Percentiles rank a stretch among this genome's conserved stretches.
Conservation (phyloP, 2,797 vertebrate genomes). For the Ctenosaura bakeri region DNA sequence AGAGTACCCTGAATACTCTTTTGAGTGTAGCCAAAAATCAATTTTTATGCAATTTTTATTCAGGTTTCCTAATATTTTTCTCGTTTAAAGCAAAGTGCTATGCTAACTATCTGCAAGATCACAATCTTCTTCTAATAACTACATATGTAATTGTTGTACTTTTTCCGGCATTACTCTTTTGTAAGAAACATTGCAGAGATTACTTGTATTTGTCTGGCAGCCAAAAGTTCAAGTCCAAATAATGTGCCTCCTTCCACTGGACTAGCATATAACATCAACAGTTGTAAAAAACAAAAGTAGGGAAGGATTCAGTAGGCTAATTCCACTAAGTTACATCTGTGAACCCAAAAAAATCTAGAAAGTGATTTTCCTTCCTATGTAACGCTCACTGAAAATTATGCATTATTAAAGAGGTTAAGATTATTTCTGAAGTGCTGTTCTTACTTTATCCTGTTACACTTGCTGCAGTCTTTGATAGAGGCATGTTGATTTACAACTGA, state of each 20-base stretch:
- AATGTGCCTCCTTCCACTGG: background rate
- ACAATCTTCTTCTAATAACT: background rate
- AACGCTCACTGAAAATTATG: background rate
- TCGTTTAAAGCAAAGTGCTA: background rate
- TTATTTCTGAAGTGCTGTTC: background rate
- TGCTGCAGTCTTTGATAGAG: background rate
- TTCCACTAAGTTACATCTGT: no score
- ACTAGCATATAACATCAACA: background rate
- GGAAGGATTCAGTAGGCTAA: background rate
- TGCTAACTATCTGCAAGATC: background rate
- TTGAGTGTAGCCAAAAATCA: background rate
- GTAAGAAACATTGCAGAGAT: background rate
- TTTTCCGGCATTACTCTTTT: background rate
- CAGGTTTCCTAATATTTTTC: background rate
- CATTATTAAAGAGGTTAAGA: conserved; percentile 2
- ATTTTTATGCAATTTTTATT: background rate
- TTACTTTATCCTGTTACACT: background rate
- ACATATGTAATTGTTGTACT: no score
- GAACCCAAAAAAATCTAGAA: no score
- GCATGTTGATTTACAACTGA: background rate
- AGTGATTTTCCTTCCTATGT: no score
- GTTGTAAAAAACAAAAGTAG: background rate
- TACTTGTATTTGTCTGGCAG: background rate
- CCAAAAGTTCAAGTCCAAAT: background rate
- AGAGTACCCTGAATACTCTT: background rate